phyloP scores from a whole-genome alignment of 2,113 vertebrate genomes.

The Henicopernis longicauda region DNA sequence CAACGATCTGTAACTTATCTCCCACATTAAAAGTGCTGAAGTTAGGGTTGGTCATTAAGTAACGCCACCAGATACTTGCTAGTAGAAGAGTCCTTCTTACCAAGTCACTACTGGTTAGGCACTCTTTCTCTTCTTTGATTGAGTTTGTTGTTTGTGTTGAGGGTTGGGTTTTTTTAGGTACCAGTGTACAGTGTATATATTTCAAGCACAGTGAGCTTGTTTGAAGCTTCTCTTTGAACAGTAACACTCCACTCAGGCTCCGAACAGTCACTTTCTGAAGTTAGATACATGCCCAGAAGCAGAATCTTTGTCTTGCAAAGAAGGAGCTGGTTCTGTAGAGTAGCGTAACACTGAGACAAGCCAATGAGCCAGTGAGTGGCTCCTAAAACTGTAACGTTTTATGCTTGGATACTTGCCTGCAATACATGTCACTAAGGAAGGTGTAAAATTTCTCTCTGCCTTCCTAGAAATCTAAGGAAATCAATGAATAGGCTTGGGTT shows the following conservation, averaged over 20 bases:
- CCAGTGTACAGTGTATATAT: fast-evolving
- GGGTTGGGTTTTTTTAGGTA: neutral
- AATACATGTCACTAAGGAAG: neutral
- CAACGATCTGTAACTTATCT: neutral
- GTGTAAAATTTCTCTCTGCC: neutral
- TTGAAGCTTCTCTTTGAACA: neutral
- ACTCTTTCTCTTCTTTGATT: neutral
- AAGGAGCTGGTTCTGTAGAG: neutral
- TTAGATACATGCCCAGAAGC: neutral
- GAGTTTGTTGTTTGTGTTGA: neutral
- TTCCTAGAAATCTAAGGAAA: neutral
- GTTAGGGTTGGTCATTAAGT: neutral
- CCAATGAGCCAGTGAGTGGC: neutral
- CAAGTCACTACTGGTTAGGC: neutral
- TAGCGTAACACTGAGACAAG: neutral
- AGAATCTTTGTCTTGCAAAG: neutral
- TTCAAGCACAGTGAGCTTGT: neutral
- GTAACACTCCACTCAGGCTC: neutral
- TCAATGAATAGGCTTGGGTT: neutral
- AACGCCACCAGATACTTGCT: neutral
- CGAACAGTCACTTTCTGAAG: neutral
- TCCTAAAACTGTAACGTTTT: neutral
- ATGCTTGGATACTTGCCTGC: neutral
- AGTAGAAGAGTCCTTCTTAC: neutral
- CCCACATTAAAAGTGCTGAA: neutral